phyloP scores from a whole-genome alignment of 2,113 vertebrate genomes.

The Octodon degus region DNA sequence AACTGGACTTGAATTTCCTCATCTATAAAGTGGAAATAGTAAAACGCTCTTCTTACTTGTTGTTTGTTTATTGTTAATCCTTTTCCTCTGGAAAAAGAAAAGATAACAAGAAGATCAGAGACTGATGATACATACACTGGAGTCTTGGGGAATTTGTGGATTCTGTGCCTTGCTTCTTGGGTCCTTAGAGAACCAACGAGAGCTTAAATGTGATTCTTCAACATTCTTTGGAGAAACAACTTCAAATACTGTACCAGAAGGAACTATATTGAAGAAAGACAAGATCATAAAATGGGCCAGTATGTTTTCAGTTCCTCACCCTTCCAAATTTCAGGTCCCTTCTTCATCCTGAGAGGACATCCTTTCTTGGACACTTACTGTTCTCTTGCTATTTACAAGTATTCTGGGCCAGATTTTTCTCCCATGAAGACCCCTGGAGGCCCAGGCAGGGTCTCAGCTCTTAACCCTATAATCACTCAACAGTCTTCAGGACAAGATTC shows the following conservation, averaged over 20 bases:
- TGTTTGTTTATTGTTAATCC: not conserved
- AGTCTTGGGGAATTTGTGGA: not conserved
- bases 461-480: not conserved
- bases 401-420: not conserved
- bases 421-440: not conserved
- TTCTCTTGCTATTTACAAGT: not conserved
- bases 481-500: not conserved
- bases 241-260: not conserved
- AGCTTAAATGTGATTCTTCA: not conserved
- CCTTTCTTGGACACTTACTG: not conserved
- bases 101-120: not conserved
- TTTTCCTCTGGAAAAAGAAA: not conserved
- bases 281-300: not conserved
- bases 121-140: not conserved
- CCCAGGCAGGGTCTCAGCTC: not conserved
- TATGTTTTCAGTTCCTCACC: not conserved
- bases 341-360: not conserved
- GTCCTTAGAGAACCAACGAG: not conserved
- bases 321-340: not conserved
- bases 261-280: not conserved
- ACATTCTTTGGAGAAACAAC: not conserved
- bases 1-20: constrained; percentile 26
- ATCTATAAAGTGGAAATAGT: not conserved
- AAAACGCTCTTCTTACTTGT: not conserved
- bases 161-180: not conserved